These are phyloP conservation scores for Apis dorsata DNA, from an alignment of 1,140 invertebrate species.

Conservation along the genomic window DNA sequence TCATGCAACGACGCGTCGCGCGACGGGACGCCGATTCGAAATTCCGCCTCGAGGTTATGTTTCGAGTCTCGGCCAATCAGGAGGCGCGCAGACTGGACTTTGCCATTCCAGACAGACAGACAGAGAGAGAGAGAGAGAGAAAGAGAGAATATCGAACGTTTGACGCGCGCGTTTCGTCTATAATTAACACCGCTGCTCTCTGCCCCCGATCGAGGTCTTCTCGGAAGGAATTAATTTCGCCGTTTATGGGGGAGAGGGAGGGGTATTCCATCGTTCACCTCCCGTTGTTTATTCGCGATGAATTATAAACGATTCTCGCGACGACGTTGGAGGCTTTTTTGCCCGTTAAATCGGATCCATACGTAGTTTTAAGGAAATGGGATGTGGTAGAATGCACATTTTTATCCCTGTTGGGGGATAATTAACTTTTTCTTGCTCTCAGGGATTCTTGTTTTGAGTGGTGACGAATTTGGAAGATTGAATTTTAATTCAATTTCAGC, in stretches of 20 bases:
- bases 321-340: background rate
- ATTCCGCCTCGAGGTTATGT: conserved; percentile 10
- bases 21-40: conserved; percentile 42
- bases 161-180: conserved; percentile 32
- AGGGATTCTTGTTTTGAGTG: no score
- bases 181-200: conserved; percentile 36
- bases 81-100: no score
- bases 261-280: background rate
- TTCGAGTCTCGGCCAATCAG: background rate
- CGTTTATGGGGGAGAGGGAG: conserved; percentile 24
- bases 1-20: conserved; percentile 47
- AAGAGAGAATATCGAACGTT: conserved; percentile 14
- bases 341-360: background rate
- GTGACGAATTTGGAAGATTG: no score
- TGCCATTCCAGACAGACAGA: no score
- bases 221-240: conserved; percentile 48
- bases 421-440: no score
- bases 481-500: no score
- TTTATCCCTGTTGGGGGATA: no score
- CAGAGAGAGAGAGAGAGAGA: no score
- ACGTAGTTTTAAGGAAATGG: conserved; percentile 5
- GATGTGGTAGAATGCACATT: background rate
- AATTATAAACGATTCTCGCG: conserved; percentile 33
- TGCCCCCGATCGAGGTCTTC: conserved; percentile 28
- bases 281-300: conserved; percentile 38